Evolutionary conservation across 2,113 vertebrate species (phyloP).

Genomic region (Edolisoma coerulescens): DNA sequence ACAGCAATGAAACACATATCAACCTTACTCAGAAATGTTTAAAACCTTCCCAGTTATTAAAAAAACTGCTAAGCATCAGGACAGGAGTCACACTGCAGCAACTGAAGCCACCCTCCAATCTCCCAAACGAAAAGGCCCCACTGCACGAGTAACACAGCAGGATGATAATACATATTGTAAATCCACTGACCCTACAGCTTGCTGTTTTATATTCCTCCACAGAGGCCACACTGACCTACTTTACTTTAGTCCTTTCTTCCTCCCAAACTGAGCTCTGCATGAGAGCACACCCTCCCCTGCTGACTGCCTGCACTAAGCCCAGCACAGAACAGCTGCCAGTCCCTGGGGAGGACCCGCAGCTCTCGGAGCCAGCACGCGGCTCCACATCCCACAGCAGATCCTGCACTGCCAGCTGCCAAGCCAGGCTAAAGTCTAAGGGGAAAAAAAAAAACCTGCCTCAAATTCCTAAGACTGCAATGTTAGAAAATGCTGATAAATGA

Average conservation of each 20-base stretch:
- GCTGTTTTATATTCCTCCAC: conserved; percentile 33
- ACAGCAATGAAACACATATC: background rate
- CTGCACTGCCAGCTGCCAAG: background rate
- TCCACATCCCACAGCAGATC: background rate
- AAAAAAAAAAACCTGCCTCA: background rate
- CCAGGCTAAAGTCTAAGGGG: background rate
- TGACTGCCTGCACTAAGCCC: background rate
- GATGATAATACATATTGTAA: background rate
- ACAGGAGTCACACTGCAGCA: background rate
- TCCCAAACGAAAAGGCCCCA: background rate
- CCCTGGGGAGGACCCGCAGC: background rate
- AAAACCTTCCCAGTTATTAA: background rate
- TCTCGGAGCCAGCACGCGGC: background rate
- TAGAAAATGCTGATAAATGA: background rate
- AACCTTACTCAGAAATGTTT: background rate
- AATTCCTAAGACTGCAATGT: fast-evolving
- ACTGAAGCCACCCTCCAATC: background rate
- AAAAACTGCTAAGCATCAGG: background rate
- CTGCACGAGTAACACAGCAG: background rate
- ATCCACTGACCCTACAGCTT: conserved; percentile 21
- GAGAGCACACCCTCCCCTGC: background rate
- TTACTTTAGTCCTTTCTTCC: conserved; percentile 28
- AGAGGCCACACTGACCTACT: conserved; percentile 45
- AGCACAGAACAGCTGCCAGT: conserved; percentile 12
- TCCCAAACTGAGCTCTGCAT: background rate